Percentiles rank a stretch among this genome's conserved stretches.
phyloP scores from a whole-genome alignment of 53 echinoderm and acorn worm genomes.

The Stichopus horrens region DNA sequence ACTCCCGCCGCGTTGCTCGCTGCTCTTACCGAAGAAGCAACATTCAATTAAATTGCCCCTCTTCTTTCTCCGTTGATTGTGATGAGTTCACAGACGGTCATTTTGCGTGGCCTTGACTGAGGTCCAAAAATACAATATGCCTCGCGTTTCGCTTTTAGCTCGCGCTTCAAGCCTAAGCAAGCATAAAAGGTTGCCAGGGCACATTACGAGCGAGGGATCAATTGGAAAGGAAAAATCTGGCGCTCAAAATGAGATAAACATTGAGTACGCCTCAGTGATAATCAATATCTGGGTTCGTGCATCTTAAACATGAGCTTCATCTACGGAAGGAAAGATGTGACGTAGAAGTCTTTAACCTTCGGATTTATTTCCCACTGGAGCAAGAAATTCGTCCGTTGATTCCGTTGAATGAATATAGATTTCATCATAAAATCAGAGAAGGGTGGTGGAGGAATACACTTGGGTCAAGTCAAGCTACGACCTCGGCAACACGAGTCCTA shows the following conservation, averaged over 20 bases:
- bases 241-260: conserved; percentile 45
- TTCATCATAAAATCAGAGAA: conserved; percentile 37
- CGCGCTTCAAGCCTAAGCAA: conserved; percentile 45
- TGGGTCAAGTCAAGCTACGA: conserved; percentile 38
- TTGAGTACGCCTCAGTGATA: conserved; percentile 45
- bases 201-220: conserved; percentile 47
- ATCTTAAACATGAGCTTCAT: conserved; percentile 39
- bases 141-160: conserved; percentile 46
- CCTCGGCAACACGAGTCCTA: conserved; percentile 38
- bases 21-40: conserved; percentile 24
- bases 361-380: conserved; percentile 44
- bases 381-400: conserved; percentile 43
- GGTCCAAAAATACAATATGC: conserved; percentile 36
- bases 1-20: conserved; percentile 34
- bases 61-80: conserved; percentile 32
- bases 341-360: conserved; percentile 44
- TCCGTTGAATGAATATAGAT: conserved; percentile 43
- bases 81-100: conserved; percentile 41
- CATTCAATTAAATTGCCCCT: conserved; percentile 43
- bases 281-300: conserved; percentile 46
- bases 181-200: conserved; percentile 47
- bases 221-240: conserved; percentile 37
- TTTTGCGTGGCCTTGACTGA: conserved; percentile 38
- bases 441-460: conserved; percentile 40
- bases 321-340: conserved; percentile 36